Evolutionary conservation across 2,113 vertebrate species (phyloP).

Genomic region (Zingel zingel): DNA sequence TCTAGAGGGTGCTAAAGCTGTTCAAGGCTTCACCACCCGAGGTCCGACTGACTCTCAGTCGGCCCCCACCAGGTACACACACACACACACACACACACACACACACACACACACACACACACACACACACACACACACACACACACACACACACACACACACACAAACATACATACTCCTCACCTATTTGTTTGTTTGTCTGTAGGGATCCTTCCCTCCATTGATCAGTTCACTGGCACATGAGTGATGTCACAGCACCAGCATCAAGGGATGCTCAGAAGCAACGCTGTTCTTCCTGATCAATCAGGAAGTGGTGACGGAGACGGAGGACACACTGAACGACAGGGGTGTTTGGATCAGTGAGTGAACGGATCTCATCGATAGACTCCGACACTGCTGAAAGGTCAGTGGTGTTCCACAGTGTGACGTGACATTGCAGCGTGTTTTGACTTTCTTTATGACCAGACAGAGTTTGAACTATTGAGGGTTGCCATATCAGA

Average conservation of each 20-base stretch:
- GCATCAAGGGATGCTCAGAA: constrained; percentile 7
- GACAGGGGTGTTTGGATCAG: background rate
- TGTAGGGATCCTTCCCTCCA: constrained; percentile 74
- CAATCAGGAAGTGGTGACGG: background rate
- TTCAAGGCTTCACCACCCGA: constrained; percentile 85
- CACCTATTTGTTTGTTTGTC: background rate
- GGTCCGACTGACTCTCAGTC: constrained; percentile 87
- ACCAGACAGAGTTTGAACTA: constrained; percentile 1
- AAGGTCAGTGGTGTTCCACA: constrained; percentile 41
- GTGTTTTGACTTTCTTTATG: background rate
- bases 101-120: background rate
- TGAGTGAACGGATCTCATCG: background rate
- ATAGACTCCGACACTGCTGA: constrained; percentile 12
- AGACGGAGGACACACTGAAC: background rate
- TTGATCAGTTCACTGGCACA: constrained; percentile 75
- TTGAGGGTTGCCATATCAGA: background rate
- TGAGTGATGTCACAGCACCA: constrained; percentile 47
- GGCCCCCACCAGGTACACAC: constrained; percentile 81
- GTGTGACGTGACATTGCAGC: background rate
- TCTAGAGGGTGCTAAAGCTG: constrained; percentile 88
- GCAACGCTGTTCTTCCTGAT: constrained; percentile 12
- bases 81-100: background rate
- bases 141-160: background rate
- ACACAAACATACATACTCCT: background rate
- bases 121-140: background rate